A percentile compares a stretch with the other conserved stretches of the same genome.
These are phyloP conservation scores for Ganaspis brasiliensis DNA, from an alignment of 2,888 invertebrate species.

Conservation along the genomic window DNA sequence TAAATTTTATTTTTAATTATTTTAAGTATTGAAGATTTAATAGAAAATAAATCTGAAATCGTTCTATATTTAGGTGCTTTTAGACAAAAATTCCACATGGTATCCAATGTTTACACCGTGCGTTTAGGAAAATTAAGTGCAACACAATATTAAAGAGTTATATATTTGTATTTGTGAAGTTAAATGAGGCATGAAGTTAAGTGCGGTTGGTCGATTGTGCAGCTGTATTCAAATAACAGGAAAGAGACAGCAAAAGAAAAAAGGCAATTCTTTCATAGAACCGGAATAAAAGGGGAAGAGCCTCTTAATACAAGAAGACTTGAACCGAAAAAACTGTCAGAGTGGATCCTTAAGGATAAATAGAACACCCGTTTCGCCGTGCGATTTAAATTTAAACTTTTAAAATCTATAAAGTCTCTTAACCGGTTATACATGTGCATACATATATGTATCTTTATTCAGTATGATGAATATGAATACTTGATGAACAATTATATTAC, in stretches of 20 bases:
- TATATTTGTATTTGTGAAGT: slow-evolving; percentile 68
- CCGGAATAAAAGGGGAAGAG: background rate
- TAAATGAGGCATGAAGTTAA: slow-evolving; percentile 63
- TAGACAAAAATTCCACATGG: no score
- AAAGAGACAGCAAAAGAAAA: slow-evolving; percentile 6
- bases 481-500: background rate
- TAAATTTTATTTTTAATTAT: no score
- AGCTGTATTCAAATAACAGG: slow-evolving; percentile 53
- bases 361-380: slow-evolving; percentile 18
- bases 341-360: slow-evolving; percentile 13
- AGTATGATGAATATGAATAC: background rate
- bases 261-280: slow-evolving; percentile 7
- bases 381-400: slow-evolving; percentile 16
- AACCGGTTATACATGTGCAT: background rate
- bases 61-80: no score
- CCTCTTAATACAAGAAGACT: slow-evolving; percentile 19
- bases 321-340: slow-evolving; percentile 27
- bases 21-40: no score
- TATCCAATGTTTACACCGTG: no score
- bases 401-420: background rate
- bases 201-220: slow-evolving; percentile 57
- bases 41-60: no score
- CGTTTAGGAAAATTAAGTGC: slow-evolving; percentile 56
- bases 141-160: slow-evolving; percentile 67
- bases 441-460: background rate